Conservation (phyloP, 2,888 invertebrate species). For the Beris chalybata region DNA sequence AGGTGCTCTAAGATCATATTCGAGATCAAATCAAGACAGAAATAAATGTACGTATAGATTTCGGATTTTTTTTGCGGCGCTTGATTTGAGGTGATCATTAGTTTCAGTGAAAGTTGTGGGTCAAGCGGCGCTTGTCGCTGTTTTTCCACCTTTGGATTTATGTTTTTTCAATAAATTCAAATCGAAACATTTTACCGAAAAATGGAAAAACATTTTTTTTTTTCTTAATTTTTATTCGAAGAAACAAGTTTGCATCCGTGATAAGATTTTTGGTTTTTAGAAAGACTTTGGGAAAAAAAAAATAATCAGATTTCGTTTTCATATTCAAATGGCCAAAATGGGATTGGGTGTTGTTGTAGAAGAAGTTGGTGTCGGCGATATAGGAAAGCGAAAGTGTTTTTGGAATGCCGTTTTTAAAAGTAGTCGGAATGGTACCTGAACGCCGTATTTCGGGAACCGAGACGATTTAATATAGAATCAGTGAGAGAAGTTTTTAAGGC, state of each 20-base stretch:
- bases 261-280: constrained; percentile 1
- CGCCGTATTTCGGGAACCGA: too few relatives aligned
- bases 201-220: constrained; percentile 1
- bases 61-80: constrained; percentile 7
- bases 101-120: constrained; percentile 24
- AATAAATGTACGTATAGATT: not conserved
- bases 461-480: too few relatives aligned
- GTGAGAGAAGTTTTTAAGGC: too few relatives aligned
- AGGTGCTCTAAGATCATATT: too few relatives aligned
- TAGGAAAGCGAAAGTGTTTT: constrained; percentile 21
- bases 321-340: constrained; percentile 1
- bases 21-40: too few relatives aligned
- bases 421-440: too few relatives aligned
- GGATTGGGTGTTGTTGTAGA: constrained; percentile 1
- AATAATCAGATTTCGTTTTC: constrained; percentile 1
- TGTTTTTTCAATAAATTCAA: constrained; percentile 12
- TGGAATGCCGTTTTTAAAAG: too few relatives aligned
- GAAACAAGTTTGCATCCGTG: constrained; percentile 18
- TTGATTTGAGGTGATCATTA: constrained; percentile 13
- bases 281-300: too few relatives aligned
- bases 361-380: not conserved
- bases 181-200: constrained; percentile 14
- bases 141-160: not conserved
- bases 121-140: constrained; percentile 5
- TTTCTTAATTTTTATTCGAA: not conserved